phyloP scores from a whole-genome alignment of 2,888 invertebrate genomes.

The Calliopum simillimum region DNA sequence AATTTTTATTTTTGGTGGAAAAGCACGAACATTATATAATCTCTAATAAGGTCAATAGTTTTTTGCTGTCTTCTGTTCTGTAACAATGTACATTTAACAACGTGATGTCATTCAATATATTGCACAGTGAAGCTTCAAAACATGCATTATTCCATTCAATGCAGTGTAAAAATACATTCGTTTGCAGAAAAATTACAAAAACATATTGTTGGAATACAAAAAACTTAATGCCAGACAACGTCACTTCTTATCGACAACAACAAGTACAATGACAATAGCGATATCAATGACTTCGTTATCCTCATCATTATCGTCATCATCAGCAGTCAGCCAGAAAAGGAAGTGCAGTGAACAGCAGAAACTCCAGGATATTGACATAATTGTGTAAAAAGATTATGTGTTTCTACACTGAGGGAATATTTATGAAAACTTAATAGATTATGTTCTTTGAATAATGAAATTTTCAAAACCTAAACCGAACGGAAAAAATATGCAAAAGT shows the following conservation, averaged over 20 bases:
- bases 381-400: neutral
- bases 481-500: no score
- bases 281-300: neutral
- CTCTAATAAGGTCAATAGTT: neutral
- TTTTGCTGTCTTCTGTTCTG: neutral
- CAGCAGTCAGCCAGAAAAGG: neutral
- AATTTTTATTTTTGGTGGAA: no score
- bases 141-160: constrained; percentile 14
- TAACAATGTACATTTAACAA: no score
- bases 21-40: no score
- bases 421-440: no score
- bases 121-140: no score
- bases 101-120: no score
- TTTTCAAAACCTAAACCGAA: no score
- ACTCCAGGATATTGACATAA: constrained; percentile 13
- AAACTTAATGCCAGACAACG: neutral
- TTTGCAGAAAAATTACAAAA: constrained; percentile 7
- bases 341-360: neutral
- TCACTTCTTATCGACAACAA: constrained; percentile 5
- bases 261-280: neutral
- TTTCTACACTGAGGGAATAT: no score
- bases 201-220: neutral
- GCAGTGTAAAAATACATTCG: constrained; percentile 10
- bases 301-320: no score
- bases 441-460: no score